Evolutionary conservation across 2,888 invertebrate species (phyloP).

Genomic region (Andrena marginata): DNA sequence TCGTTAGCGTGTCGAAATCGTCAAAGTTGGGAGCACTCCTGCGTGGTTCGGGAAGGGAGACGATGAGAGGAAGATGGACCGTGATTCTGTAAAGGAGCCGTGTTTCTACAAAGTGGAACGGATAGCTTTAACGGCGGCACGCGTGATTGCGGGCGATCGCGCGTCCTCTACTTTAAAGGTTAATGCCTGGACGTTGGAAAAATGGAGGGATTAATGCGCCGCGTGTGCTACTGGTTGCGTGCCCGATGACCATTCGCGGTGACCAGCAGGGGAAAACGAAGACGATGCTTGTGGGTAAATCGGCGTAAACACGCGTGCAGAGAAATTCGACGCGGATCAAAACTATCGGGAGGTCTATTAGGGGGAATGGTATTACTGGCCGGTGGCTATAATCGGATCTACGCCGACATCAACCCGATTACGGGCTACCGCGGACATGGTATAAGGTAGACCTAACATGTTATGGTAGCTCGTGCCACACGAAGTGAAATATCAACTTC

Average conservation of each 20-base stretch:
- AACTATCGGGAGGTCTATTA: constrained; percentile 53
- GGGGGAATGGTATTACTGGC: constrained; percentile 39
- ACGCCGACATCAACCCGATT: constrained; percentile 46
- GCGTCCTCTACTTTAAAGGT: constrained; percentile 69
- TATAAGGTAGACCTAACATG: background rate
- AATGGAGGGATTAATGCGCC: constrained; percentile 75
- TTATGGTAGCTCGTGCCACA: no score
- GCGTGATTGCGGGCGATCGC: constrained; percentile 68
- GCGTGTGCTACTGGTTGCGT: constrained; percentile 77
- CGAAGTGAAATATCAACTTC: no score
- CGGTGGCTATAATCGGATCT: constrained; percentile 49
- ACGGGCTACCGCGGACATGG: constrained; percentile 25
- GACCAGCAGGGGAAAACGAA: constrained; percentile 46
- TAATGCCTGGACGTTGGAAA: constrained; percentile 70
- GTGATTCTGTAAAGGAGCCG: no score
- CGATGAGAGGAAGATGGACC: constrained; percentile 11
- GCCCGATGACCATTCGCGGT: constrained; percentile 70
- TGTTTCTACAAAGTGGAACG: constrained; percentile 51
- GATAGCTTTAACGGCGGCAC: constrained; percentile 51
- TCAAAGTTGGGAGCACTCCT: background rate
- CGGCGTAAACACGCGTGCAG: constrained; percentile 60
- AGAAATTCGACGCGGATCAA: constrained; percentile 60
- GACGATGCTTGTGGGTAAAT: constrained; percentile 38
- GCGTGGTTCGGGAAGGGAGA: background rate
- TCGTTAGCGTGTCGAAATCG: constrained; percentile 9